Evolutionary conservation across 2,797 vertebrate genomes (phyloP).

Genomic region (Chelidonichthys spinosus): DNA sequence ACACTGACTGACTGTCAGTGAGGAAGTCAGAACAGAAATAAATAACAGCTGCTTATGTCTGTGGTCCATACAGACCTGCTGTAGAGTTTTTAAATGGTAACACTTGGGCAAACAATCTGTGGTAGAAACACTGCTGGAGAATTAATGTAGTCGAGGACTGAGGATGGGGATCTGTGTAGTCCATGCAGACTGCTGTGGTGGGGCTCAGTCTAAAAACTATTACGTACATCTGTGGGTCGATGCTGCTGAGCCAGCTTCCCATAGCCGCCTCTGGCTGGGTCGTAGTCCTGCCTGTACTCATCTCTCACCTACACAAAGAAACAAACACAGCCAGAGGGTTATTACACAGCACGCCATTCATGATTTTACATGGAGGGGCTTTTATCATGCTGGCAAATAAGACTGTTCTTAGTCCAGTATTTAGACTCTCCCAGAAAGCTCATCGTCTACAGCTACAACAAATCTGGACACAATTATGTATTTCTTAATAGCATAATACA

Average conservation of each 20-base stretch:
- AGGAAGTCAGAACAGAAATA: slow-evolving; percentile 14
- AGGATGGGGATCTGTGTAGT: slow-evolving; percentile 7
- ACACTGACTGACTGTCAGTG: neutral
- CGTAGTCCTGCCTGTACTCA: slow-evolving; percentile 90
- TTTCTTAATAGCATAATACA: slow-evolving; percentile 36
- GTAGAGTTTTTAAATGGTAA: neutral
- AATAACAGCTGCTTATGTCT: slow-evolving; percentile 19
- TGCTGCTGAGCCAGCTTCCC: slow-evolving; percentile 88
- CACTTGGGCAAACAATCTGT: slow-evolving; percentile 6
- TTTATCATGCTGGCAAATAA: neutral
- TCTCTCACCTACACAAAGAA: slow-evolving; percentile 84
- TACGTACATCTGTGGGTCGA: slow-evolving; percentile 70
- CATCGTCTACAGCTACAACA: neutral
- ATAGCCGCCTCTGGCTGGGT: slow-evolving; percentile 89
- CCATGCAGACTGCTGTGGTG: slow-evolving; percentile 1
- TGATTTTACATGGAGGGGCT: neutral
- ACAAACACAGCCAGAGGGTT: neutral
- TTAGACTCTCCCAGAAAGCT: neutral
- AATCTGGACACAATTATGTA: slow-evolving; percentile 26
- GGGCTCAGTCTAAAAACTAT: slow-evolving; percentile 73
- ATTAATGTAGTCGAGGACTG: slow-evolving; percentile 19
- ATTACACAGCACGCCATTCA: neutral
- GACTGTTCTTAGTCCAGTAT: neutral
- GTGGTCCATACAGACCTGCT: slow-evolving; percentile 21
- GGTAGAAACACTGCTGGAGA: neutral